Percentiles rank a stretch among this genome's conserved stretches.
Evolutionary conservation across 2,113 vertebrate genomes (phyloP).

Genomic region (Tetrax tetrax): DNA sequence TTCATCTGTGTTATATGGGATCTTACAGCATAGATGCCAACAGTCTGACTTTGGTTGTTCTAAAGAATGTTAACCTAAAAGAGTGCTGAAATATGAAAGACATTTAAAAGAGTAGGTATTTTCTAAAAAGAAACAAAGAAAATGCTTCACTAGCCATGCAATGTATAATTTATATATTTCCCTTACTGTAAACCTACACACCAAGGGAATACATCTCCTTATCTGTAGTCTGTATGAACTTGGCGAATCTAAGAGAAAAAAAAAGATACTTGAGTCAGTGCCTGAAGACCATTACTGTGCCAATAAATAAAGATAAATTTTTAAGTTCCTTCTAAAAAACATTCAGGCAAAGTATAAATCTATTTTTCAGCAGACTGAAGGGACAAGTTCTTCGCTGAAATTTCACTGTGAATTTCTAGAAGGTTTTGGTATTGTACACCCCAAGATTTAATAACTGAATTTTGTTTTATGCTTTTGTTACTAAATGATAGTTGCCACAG

Average conservation of each 20-base stretch:
- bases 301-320: not conserved
- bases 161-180: not conserved
- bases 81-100: not conserved
- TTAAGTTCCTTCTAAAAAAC: not conserved
- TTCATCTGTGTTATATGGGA: not conserved
- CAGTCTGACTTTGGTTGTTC: not conserved
- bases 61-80: not conserved
- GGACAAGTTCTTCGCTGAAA: not conserved
- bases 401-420: not conserved
- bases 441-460: not conserved
- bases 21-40: not conserved
- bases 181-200: not conserved
- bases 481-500: not conserved
- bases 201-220: not conserved
- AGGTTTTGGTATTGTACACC: not conserved
- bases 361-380: not conserved
- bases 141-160: not conserved
- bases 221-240: not conserved
- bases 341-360: not conserved
- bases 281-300: not conserved
- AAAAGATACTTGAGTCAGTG: not conserved
- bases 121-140: not conserved
- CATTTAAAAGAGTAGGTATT: not conserved
- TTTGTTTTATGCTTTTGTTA: not conserved
- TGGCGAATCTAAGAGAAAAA: not conserved